These are phyloP conservation scores for Calephelis virginiensis DNA, from an alignment of 1,140 invertebrate species.

Conservation along the genomic window DNA sequence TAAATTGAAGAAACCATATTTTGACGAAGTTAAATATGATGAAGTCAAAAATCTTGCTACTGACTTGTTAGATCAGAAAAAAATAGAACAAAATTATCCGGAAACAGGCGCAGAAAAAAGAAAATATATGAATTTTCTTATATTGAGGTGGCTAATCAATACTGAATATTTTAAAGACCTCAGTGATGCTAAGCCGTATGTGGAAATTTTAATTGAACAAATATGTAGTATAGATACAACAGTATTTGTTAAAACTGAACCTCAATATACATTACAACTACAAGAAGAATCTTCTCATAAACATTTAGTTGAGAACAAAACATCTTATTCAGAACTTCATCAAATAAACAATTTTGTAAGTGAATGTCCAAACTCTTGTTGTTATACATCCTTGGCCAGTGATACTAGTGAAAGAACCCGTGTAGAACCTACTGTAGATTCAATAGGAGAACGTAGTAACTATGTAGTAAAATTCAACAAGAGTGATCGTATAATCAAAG, in stretches of 20 bases:
- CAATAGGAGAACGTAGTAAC: constrained; percentile 41
- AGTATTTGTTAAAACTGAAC: constrained; percentile 22
- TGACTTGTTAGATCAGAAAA: constrained; percentile 36
- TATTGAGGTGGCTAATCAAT: constrained; percentile 40
- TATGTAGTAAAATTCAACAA: constrained; percentile 34
- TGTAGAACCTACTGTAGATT: constrained; percentile 35
- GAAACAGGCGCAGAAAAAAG: constrained; percentile 29
- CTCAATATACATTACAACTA: constrained; percentile 14
- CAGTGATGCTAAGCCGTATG: constrained; percentile 29
- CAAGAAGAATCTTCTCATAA: not conserved
- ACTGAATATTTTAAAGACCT: constrained; percentile 34
- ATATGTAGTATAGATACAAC: constrained; percentile 33
- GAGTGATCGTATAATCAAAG: constrained; percentile 24
- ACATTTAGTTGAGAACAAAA: constrained; percentile 2
- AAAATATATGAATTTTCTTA: constrained; percentile 33
- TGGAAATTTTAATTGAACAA: constrained; percentile 31
- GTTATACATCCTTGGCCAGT: constrained; percentile 7
- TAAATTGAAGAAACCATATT: constrained; percentile 23
- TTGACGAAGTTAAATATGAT: constrained; percentile 21
- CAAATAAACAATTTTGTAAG: constrained; percentile 17
- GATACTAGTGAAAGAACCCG: constrained; percentile 21
- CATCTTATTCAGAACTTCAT: not conserved
- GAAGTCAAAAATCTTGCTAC: constrained; percentile 27
- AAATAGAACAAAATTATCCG: constrained; percentile 35
- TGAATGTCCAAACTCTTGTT: constrained; percentile 21